Conservation (phyloP, 2,113 vertebrate genomes). For the Eonycteris spelaea region DNA sequence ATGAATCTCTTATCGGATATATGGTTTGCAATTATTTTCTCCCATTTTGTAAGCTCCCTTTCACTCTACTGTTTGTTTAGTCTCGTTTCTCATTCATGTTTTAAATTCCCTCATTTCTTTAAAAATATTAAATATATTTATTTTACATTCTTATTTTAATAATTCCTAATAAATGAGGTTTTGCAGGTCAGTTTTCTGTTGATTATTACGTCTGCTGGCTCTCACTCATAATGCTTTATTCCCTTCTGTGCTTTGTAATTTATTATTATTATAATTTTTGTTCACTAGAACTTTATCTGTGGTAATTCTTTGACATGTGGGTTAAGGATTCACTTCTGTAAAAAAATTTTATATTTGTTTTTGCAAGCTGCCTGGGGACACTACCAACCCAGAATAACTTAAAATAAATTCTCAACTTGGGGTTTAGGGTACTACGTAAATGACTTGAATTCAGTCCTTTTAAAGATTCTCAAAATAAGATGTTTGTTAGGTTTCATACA, state of each 20-base stretch:
- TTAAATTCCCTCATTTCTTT: slow-evolving; percentile 4
- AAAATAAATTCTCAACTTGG: not conserved
- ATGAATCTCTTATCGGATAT: not conserved
- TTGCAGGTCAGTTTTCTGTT: not conserved
- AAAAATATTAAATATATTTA: not conserved
- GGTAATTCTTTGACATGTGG: not conserved
- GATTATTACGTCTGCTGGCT: not conserved
- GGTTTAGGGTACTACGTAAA: not conserved
- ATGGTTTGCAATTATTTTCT: not conserved
- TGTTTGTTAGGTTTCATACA: not conserved
- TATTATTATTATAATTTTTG: not conserved
- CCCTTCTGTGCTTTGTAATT: not conserved
- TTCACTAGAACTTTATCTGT: not conserved
- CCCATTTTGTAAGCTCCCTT: not conserved
- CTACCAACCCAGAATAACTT: not conserved
- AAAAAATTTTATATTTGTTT: not conserved
- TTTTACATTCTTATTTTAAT: not conserved
- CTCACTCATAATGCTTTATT: not conserved
- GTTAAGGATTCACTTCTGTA: not conserved
- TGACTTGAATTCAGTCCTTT: not conserved
- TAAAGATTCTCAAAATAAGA: slow-evolving; percentile 29
- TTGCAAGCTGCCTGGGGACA: not conserved
- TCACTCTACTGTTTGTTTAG: not conserved
- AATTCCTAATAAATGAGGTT: not conserved
- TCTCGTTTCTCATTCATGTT: not conserved